Percentiles rank a stretch among this genome's conserved stretches.
phyloP scores from a whole-genome alignment of 2,113 vertebrate species.

The Trematomus loennbergii region DNA sequence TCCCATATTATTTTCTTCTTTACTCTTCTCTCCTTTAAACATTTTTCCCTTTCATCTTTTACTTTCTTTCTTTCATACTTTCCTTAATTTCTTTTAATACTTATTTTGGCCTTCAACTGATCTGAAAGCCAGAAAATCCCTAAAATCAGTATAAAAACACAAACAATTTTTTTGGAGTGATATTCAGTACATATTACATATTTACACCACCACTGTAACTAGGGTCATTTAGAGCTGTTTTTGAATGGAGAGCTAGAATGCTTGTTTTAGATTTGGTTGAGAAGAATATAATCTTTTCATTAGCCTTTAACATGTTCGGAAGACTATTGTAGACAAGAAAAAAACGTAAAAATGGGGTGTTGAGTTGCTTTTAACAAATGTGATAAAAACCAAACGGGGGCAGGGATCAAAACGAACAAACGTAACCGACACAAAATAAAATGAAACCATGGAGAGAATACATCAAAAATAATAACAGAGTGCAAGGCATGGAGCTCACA shows the following conservation, averaged over 20 bases:
- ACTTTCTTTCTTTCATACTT: background rate
- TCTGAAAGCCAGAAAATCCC: background rate
- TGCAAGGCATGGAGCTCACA: background rate
- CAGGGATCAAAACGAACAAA: background rate
- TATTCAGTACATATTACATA: background rate
- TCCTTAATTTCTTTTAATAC: background rate
- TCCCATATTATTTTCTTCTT: too few relatives aligned
- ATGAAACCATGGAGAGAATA: constrained; percentile 11
- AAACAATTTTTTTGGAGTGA: rapidly evolving
- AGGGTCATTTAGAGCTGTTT: background rate
- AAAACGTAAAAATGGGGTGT: background rate
- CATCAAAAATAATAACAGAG: background rate
- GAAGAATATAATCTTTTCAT: background rate
- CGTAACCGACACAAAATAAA: background rate
- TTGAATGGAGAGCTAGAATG: background rate
- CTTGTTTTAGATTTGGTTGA: background rate
- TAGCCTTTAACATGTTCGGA: background rate
- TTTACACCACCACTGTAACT: background rate
- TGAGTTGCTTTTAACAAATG: background rate
- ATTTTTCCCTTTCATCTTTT: background rate
- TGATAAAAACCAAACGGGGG: background rate
- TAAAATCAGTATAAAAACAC: too few relatives aligned
- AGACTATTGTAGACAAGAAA: background rate
- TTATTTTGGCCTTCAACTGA: background rate
- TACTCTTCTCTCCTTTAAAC: background rate